phyloP scores from a whole-genome alignment of 2,888 invertebrate genomes.

The Agrotis clavis region DNA sequence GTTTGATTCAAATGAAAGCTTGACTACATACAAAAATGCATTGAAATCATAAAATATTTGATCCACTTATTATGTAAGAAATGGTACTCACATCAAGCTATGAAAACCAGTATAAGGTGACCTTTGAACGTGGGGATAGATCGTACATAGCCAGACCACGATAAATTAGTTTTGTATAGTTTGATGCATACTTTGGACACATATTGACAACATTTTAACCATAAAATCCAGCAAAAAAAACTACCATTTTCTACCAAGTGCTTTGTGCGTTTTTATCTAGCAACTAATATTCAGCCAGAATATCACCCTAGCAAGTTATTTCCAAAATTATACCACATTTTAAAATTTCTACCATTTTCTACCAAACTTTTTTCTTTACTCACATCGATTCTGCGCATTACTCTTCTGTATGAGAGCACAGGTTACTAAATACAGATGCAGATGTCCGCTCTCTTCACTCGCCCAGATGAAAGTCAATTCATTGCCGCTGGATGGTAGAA shows the following conservation, averaged over 20 bases:
- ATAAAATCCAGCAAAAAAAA: no score
- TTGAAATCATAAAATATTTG: no score
- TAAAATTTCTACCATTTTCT: constrained; percentile 21
- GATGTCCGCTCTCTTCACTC: constrained; percentile 97
- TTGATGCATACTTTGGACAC: background rate
- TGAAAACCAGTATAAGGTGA: no score
- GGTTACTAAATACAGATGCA: constrained; percentile 96
- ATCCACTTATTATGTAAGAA: no score
- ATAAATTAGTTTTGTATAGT: no score
- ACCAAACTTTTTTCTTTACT: constrained; percentile 1
- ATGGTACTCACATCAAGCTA: no score
- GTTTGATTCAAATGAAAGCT: no score
- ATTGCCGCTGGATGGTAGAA: constrained; percentile 91
- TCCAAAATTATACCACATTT: background rate
- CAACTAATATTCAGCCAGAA: background rate
- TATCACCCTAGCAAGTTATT: no score
- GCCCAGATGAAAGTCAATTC: constrained; percentile 96
- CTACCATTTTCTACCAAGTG: constrained; percentile 6
- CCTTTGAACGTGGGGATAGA: no score
- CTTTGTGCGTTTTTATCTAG: background rate
- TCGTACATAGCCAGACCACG: no score
- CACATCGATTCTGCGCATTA: constrained; percentile 65
- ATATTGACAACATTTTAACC: background rate
- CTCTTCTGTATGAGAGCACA: constrained; percentile 86
- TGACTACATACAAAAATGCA: no score